phyloP scores from a whole-genome alignment of 1,140 invertebrate genomes.

The Amphibalanus amphitrite region DNA sequence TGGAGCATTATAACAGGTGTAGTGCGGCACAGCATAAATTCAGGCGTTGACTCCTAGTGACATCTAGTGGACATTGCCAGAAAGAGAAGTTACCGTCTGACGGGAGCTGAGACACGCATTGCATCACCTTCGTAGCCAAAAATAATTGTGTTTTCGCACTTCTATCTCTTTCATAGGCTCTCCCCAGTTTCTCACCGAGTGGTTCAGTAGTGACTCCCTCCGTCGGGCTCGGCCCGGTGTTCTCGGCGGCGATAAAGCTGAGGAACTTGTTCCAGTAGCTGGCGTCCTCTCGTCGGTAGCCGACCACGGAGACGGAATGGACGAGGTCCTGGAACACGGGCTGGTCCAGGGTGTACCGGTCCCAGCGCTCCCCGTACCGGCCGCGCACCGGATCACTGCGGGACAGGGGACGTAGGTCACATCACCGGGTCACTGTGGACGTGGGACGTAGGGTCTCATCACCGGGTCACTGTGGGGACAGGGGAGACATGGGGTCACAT shows the following conservation, averaged over 20 bases:
- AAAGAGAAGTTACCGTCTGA: neutral
- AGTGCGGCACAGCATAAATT: no score
- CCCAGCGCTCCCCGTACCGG: neutral
- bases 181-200: neutral
- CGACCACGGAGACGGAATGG: neutral
- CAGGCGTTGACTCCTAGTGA: no score
- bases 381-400: neutral
- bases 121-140: no score
- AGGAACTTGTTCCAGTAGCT: constrained; percentile 2
- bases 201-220: neutral
- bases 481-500: no score
- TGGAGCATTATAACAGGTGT: no score
- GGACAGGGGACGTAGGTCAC: no score
- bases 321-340: neutral
- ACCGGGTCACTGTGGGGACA: no score
- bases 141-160: neutral
- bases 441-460: no score
- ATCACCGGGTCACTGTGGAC: neutral
- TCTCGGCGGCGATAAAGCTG: neutral
- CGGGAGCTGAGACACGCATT: no score
- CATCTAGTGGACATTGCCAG: neutral
- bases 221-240: neutral
- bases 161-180: no score
- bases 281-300: neutral
- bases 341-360: neutral